Conservation (phyloP, 2,113 vertebrate species). For the Sebastes schlegelii region DNA sequence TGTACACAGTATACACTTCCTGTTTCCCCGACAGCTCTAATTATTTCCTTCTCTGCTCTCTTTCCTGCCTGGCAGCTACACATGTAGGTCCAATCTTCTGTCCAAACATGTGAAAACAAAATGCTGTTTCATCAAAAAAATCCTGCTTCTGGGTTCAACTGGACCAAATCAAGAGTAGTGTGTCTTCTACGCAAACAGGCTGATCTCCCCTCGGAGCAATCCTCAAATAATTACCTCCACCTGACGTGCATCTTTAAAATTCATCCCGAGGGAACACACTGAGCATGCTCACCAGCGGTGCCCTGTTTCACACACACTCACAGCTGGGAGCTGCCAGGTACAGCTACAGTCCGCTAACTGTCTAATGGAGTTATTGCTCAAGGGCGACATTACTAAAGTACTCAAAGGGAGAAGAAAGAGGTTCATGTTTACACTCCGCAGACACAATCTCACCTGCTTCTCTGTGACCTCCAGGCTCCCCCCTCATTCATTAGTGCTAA, state of each 20-base stretch:
- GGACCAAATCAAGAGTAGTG: no score
- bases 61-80: neutral
- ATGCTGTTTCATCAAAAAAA: no score
- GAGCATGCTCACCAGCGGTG: slow-evolving; percentile 22
- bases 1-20: neutral
- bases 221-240: neutral
- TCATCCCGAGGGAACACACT: neutral
- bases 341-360: no score
- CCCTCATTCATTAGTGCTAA: neutral
- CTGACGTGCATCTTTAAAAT: neutral
- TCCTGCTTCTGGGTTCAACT: no score
- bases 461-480: neutral
- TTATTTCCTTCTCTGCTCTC: slow-evolving; percentile 8
- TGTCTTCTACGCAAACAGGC: no score
- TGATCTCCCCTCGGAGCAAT: neutral
- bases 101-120: neutral
- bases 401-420: no score
- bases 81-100: neutral
- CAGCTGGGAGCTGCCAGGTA: no score
- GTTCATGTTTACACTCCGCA: no score
- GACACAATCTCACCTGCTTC: slow-evolving; percentile 4
- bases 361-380: no score
- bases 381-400: no score
- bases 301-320: slow-evolving; percentile 15
- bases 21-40: neutral